These are phyloP conservation scores for Muntiacus muntjak DNA, from an alignment of 2,113 vertebrate genomes.

Conservation along the genomic window DNA sequence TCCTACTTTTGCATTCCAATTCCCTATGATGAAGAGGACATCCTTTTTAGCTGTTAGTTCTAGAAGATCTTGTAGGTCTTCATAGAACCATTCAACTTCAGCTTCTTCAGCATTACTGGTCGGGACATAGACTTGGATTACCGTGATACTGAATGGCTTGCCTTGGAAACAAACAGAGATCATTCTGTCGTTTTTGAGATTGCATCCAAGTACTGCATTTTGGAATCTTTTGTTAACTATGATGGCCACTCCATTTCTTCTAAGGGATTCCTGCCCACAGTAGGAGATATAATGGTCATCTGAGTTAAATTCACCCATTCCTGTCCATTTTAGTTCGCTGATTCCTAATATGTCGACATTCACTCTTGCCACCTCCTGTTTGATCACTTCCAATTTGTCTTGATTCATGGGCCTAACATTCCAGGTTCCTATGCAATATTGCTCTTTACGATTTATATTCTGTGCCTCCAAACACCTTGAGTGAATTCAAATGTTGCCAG, in stretches of 20 bases:
- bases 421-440: neutral
- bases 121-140: neutral
- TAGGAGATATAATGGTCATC: neutral
- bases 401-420: neutral
- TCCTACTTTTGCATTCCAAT: neutral
- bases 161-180: neutral
- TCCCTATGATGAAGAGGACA: neutral
- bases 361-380: neutral
- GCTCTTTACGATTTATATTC: neutral
- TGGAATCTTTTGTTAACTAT: neutral
- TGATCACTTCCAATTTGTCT: neutral
- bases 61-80: neutral
- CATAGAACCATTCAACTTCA: neutral
- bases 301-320: neutral
- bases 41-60: neutral
- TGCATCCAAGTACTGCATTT: neutral
- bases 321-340: neutral
- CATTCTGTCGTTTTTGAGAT: neutral
- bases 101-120: neutral
- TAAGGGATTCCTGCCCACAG: neutral
- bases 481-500: constrained; percentile 4
- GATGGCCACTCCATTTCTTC: neutral
- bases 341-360: neutral
- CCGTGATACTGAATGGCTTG: neutral
- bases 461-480: neutral